Percentiles rank a stretch among this genome's conserved stretches.
These are phyloP conservation scores for Lissocephala sabroskyi DNA, from an alignment of 2,888 invertebrate genomes.

Conservation along the genomic window DNA sequence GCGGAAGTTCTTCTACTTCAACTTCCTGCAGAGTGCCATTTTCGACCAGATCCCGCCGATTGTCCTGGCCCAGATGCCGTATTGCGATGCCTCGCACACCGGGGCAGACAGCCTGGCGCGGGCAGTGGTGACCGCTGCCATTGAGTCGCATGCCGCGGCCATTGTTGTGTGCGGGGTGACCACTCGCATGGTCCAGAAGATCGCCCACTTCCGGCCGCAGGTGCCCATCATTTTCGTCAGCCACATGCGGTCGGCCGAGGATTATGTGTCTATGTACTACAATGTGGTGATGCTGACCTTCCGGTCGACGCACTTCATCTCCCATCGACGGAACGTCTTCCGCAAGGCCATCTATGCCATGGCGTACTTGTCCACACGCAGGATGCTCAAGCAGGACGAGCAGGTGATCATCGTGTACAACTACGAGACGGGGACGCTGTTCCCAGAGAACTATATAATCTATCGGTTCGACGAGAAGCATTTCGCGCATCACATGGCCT, in stretches of 20 bases:
- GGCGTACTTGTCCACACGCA: constrained; percentile 39
- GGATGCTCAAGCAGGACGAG: constrained; percentile 30
- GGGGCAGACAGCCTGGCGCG: constrained; percentile 60
- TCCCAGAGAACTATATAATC: constrained; percentile 57
- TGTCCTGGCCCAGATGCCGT: constrained; percentile 33
- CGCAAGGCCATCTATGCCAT: constrained; percentile 52
- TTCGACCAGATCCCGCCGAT: constrained; percentile 32
- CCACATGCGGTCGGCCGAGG: constrained; percentile 46
- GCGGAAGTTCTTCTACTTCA: constrained; percentile 31
- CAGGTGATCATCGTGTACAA: constrained; percentile 57
- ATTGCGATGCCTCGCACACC: constrained; percentile 51
- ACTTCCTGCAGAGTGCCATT: constrained; percentile 42
- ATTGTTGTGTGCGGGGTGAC: constrained; percentile 60
- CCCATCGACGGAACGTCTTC: constrained; percentile 34
- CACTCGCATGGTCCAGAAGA: constrained; percentile 62
- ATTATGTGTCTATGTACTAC: constrained; percentile 54
- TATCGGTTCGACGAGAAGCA: constrained; percentile 43
- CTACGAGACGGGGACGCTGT: constrained; percentile 24
- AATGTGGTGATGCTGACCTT: constrained; percentile 57
- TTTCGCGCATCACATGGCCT: constrained; percentile 40
- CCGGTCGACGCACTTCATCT: constrained; percentile 15
- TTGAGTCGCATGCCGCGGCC: constrained; percentile 50
- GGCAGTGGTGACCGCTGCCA: constrained; percentile 50
- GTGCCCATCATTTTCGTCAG: constrained; percentile 61
- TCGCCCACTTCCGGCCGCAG: constrained; percentile 66